These are phyloP conservation scores for Matsumurasca onukii DNA, from an alignment of 1,140 invertebrate species.

Conservation along the genomic window DNA sequence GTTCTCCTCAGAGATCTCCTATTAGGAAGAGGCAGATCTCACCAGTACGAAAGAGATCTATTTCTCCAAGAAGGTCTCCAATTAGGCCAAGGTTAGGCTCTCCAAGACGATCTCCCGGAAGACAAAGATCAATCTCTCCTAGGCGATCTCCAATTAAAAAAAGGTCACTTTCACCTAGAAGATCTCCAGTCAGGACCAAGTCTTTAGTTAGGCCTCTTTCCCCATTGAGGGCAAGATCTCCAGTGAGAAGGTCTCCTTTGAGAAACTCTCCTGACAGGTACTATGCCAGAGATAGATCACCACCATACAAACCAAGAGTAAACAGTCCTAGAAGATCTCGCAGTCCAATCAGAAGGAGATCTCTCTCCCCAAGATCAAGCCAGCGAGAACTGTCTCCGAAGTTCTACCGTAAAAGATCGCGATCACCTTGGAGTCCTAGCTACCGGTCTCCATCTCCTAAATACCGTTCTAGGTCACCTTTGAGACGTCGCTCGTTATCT, in stretches of 20 bases:
- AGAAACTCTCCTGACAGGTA: conserved; percentile 29
- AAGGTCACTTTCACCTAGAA: conserved; percentile 41
- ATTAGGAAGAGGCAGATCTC: too few species aligned
- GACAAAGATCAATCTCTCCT: too few species aligned
- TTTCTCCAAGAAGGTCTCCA: too few species aligned
- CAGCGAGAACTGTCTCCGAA: neutral
- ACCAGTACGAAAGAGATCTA: too few species aligned
- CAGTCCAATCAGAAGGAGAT: conserved; percentile 18
- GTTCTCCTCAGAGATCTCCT: too few species aligned
- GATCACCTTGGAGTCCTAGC: conserved; percentile 19
- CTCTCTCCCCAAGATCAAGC: neutral
- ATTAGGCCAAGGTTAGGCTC: too few species aligned
- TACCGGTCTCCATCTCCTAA: neutral
- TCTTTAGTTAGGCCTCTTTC: conserved; percentile 33
- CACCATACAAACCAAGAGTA: conserved; percentile 10
- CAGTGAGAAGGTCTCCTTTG: conserved; percentile 31
- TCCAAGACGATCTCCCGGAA: too few species aligned
- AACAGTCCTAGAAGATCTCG: conserved; percentile 8
- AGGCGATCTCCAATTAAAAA: conserved; percentile 40
- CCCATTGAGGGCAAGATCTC: conserved; percentile 40
- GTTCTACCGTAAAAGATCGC: conserved; percentile 4
- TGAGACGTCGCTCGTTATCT: neutral
- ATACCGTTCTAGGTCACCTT: neutral
- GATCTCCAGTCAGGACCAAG: conserved; percentile 43
- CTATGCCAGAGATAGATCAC: neutral